Base-by-base conservation (phyloP, 2,797 vertebrate species). In the Catharus ustulatus region DNA sequence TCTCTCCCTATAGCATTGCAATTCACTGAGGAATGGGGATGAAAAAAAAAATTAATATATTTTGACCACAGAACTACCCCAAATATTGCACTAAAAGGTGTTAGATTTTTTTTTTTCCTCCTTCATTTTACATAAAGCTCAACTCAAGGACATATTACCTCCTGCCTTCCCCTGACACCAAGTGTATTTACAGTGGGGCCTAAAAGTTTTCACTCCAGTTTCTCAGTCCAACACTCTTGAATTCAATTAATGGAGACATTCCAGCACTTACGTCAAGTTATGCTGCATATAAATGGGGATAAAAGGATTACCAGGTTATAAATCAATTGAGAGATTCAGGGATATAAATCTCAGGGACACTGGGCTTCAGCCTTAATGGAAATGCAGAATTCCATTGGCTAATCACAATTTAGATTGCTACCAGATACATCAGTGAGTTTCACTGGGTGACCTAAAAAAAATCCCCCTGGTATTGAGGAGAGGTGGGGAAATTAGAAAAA, bases 301-400 rank as follows among this genome's bases (percentile, higher is more conserved):
- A 98, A 98, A 98, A 98, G 98, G 97, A 98, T 98, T 98, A 98
- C 96, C 87, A 94, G 95, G 97, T 97, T 97, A 97, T 98, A 98
- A 98, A 98, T 98, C 97, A 98, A 96, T 97, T 82, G 97, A 97
- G 96, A 97, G 95, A 96, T 98, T 98, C 96, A 90, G 96, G 92
- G 96, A 96, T 97, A 98, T 98, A 98, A 98, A 98, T 98, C 97
- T 98, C 95, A 90, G 96, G 96, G 95, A 97, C 97, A 96, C 92
- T 72, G 96, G 89, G 95, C 92, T 97, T 96, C 95, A 83, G 75
- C 82, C 19, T 97, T 98, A 98, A 98, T 98, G 97, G 98, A 97
- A 98, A 96, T 97, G 87, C 86, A 96, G 95, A 94, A 98, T 98
- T 98, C 97, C 97, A 98, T 98, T 98, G 98, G 98, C 81, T 97